Conservation (phyloP, 23 tunicate genomes). For the Trididemnum clinides region DNA sequence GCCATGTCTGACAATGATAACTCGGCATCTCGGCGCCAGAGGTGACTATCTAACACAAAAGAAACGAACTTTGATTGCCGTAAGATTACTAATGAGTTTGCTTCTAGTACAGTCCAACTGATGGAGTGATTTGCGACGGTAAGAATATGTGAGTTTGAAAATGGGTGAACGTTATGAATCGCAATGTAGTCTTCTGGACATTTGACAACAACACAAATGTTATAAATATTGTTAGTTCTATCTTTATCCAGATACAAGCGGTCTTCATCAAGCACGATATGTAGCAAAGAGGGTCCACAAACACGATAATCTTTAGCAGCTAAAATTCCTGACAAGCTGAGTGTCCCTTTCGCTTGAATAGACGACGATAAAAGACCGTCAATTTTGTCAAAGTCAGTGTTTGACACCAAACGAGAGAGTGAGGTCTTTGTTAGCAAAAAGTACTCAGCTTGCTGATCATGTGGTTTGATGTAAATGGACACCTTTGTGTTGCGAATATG, state of each 20-base stretch:
- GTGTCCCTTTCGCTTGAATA: not conserved
- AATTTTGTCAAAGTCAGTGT: conserved; percentile 8
- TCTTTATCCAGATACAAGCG: not conserved
- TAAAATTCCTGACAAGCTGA: not conserved
- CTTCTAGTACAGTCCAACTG: too few species aligned
- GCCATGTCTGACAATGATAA: not conserved
- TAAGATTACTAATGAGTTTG: not conserved
- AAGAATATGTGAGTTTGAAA: not conserved
- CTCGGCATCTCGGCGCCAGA: not conserved
- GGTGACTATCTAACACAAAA: not conserved
- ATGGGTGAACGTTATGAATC: not conserved
- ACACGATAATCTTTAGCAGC: not conserved
- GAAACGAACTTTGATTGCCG: not conserved
- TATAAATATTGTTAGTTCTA: conserved; percentile 5
- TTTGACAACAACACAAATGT: not conserved
- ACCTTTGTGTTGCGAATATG: not conserved
- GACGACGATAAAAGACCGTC: not conserved
- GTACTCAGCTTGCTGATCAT: not conserved
- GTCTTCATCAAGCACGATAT: conserved; percentile 12
- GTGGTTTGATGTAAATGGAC: not conserved
- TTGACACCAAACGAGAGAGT: not conserved
- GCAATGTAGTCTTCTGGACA: conserved; percentile 44
- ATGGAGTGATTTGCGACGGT: too few species aligned
- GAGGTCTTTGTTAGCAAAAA: not conserved
- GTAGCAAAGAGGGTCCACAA: conserved; percentile 10